Evolutionary conservation across 2,113 vertebrate species (phyloP), one percentile per base, ranked within the genome.

Genomic region (Callipepla californica): DNA sequence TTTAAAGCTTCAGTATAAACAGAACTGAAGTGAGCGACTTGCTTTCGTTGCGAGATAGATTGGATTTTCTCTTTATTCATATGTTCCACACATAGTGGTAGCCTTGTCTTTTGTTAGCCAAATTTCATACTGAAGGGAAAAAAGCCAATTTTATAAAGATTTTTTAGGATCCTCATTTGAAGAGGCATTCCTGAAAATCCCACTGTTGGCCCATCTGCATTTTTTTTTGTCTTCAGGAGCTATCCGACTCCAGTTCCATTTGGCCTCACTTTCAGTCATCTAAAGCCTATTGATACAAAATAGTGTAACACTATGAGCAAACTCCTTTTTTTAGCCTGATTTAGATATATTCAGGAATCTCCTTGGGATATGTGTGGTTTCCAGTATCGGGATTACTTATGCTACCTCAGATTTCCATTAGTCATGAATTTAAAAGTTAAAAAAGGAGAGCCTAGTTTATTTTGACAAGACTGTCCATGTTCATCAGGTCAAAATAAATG

Each of bases 1-100:
- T 96, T 95, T 96, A 95, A 95, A 95, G 94, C 93, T 85, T 82
- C 70, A 59, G 87, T 63, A 94, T 83, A 94, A 94, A 95, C 93
- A 96, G 77, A 85, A 80, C 72, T 83, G 57, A 87, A 94, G 68
- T 74, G 85, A 96, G 72, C 0, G 44, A 89, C 87, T 95, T 85
- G 75, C 87, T 89, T 90, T 91, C 91, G 69, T 47, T 95, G 79
- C 55, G 81, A 94, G 72, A 90, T 89, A 95, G 87, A 86, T 87
- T 91, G 95, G 85, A 44, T 90, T 91, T 94, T 96, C 87, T 92
- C 82, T 91, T 73, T 70, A 90, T 93, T 96, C 72, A 61, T 91
- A 57, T 91, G 69, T 91, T 96, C 85, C 65, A 92, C 87, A 92
- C 91, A 86, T 72, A 93, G 91, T 72, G 72, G 82, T 95, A 94